A percentile compares a stretch with the other conserved stretches of the same genome.
phyloP scores from a whole-genome alignment of 2,113 vertebrate genomes.

The Sula dactylatra region DNA sequence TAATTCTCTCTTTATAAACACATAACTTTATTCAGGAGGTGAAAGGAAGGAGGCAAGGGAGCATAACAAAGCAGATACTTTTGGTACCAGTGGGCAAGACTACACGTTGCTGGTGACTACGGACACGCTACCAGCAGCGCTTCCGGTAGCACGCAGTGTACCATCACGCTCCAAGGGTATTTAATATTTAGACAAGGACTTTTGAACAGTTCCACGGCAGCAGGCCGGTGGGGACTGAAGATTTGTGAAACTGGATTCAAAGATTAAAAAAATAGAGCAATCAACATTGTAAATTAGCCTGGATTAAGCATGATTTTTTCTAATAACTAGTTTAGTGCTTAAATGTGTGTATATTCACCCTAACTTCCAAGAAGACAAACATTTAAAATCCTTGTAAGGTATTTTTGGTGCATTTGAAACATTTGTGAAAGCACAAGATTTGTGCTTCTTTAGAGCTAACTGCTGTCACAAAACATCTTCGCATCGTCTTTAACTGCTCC shows the following conservation, averaged over 20 bases:
- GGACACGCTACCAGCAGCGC: neutral
- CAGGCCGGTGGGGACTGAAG: neutral
- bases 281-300: neutral
- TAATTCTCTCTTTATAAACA: neutral
- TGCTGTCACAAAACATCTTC: neutral
- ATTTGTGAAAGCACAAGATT: neutral
- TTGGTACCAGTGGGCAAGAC: neutral
- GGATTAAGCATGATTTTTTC: neutral
- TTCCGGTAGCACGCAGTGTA: neutral
- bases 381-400: neutral
- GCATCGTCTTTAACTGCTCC: neutral
- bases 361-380: neutral
- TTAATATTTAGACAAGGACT: conserved; percentile 54
- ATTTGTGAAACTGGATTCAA: neutral
- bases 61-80: neutral
- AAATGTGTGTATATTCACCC: neutral
- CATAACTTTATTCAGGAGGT: neutral
- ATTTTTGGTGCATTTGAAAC: neutral
- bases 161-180: neutral
- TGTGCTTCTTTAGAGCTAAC: neutral
- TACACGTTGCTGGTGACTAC: neutral
- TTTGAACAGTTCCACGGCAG: neutral
- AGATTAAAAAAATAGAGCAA: neutral
- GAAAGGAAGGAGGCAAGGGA: neutral
- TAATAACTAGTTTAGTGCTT: neutral